A percentile compares a stretch with the other conserved stretches of the same genome.
These are phyloP conservation scores for Aspiorhynchus laticeps DNA, from an alignment of 2,113 vertebrate genomes.

Conservation along the genomic window DNA sequence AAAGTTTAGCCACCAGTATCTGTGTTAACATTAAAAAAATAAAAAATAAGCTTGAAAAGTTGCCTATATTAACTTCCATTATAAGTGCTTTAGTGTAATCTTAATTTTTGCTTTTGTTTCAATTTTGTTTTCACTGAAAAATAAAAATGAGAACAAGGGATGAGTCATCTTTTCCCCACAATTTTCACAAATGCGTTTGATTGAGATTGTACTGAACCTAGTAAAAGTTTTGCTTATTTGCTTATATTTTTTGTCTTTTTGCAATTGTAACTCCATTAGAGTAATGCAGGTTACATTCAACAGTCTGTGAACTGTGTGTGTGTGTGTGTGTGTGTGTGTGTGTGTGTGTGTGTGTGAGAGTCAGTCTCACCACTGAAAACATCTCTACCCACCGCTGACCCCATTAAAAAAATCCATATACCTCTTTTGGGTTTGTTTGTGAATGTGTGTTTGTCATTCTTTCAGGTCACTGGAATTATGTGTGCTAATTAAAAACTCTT, in stretches of 20 bases:
- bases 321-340: neutral
- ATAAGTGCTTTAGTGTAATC: neutral
- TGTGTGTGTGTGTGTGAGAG: too few species aligned
- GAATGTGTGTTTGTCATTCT: neutral
- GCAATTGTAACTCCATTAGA: neutral
- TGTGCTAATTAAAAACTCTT: constrained; percentile 9
- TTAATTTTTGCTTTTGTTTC: neutral
- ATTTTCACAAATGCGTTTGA: neutral
- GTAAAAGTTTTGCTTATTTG: neutral
- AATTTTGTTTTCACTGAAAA: neutral
- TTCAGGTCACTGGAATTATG: neutral
- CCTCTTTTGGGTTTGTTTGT: neutral
- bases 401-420: neutral
- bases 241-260: neutral
- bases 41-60: too few species aligned
- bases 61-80: too few species aligned
- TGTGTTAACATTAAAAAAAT: neutral
- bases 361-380: neutral
- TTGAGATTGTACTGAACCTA: neutral
- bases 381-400: neutral
- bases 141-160: neutral
- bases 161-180: neutral
- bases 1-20: neutral
- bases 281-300: neutral
- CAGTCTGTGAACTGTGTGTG: neutral